Evolutionary conservation across 2,113 vertebrate species (phyloP).

Genomic region (Daubentonia madagascariensis): DNA sequence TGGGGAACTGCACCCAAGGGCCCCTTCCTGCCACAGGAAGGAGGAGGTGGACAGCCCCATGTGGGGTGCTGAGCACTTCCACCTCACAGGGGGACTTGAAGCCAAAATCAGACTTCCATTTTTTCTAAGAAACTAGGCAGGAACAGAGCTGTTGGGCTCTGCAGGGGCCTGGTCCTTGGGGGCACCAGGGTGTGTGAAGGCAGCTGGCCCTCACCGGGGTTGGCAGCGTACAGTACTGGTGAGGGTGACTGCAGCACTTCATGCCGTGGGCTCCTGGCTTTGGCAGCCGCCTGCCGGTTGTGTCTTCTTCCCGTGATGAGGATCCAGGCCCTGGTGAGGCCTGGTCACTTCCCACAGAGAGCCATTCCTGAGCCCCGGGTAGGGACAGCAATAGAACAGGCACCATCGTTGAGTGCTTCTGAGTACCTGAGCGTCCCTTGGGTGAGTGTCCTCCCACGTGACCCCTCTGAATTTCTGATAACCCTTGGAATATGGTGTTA

Average conservation of each 20-base stretch:
- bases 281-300: too few relatives aligned
- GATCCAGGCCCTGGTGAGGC: neutral
- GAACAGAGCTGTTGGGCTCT: neutral
- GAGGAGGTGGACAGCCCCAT: neutral
- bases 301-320: neutral
- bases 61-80: neutral
- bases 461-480: neutral
- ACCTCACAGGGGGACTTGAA: neutral
- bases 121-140: neutral
- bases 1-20: fast-evolving
- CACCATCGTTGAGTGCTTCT: neutral
- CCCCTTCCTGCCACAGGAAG: neutral
- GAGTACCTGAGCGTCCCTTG: fast-evolving
- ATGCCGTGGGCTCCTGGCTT: neutral
- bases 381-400: neutral
- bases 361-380: fast-evolving
- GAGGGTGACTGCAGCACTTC: neutral
- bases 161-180: fast-evolving
- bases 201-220: neutral
- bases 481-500: neutral
- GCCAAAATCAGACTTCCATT: neutral
- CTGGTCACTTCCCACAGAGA: neutral
- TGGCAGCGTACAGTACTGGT: neutral
- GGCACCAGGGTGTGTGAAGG: neutral
- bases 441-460: neutral